Percentiles rank a stretch among this genome's conserved stretches.
Conservation (phyloP, 2,113 vertebrate genomes). For the Erinaceus europaeus region DNA sequence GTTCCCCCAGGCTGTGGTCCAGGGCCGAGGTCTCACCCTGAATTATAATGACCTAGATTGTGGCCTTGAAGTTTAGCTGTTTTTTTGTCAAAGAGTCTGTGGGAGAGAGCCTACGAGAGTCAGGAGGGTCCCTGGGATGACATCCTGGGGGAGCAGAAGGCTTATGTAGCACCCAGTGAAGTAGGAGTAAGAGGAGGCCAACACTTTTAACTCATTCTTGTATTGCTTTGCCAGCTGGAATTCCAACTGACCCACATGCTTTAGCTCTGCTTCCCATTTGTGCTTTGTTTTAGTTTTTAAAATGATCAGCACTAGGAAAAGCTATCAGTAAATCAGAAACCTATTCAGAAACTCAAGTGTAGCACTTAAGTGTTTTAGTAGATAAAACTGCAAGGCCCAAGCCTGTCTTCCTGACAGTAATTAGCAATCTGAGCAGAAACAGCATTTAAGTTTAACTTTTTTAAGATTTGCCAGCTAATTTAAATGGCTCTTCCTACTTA, state of each 20-base stretch:
- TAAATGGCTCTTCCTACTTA: slow-evolving; percentile 36
- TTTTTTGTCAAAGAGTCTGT: slow-evolving; percentile 11
- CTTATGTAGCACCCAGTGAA: background rate
- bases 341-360: slow-evolving; percentile 69
- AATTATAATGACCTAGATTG: background rate
- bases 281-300: slow-evolving; percentile 56
- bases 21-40: background rate
- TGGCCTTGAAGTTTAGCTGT: slow-evolving; percentile 31
- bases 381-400: slow-evolving; percentile 24
- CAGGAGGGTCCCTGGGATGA: background rate
- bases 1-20: background rate
- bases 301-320: slow-evolving; percentile 54
- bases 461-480: slow-evolving; percentile 9
- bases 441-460: background rate
- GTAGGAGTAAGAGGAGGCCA: background rate
- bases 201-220: background rate
- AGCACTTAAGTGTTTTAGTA: slow-evolving; percentile 41
- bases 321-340: slow-evolving; percentile 59
- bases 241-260: background rate
- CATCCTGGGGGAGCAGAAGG: background rate
- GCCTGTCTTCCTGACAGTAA: slow-evolving; percentile 50
- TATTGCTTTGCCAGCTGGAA: background rate
- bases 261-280: slow-evolving; percentile 66
- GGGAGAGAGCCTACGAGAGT: background rate
- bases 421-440: slow-evolving; percentile 18